phyloP scores from a whole-genome alignment of 2,888 invertebrate species.

The Tenthredo notha region DNA sequence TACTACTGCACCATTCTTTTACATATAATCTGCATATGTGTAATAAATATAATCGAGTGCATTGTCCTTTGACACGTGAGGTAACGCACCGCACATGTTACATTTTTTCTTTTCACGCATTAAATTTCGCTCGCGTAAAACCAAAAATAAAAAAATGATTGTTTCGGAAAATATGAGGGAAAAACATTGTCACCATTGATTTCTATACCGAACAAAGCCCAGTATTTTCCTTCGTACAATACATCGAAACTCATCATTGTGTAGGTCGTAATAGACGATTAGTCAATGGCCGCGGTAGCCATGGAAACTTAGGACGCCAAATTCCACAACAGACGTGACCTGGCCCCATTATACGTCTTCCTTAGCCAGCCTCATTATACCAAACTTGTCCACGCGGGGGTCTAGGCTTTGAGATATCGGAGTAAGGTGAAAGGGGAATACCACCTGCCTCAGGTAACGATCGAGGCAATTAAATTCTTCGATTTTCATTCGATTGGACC shows the following conservation, averaged over 20 bases:
- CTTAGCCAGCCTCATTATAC: conserved; percentile 43
- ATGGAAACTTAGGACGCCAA: conserved; percentile 49
- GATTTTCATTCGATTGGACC: background rate
- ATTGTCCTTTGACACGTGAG: conserved; percentile 7
- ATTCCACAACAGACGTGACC: conserved; percentile 54
- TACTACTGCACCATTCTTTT: background rate
- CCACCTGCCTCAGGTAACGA: conserved; percentile 17
- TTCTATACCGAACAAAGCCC: background rate
- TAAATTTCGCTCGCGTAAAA: no score
- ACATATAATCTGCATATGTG: background rate
- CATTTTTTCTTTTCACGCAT: background rate
- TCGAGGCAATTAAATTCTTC: conserved; percentile 13
- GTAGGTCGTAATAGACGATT: conserved; percentile 30
- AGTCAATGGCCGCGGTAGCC: conserved; percentile 45
- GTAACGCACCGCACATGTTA: background rate
- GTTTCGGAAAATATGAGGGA: no score
- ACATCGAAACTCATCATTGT: background rate
- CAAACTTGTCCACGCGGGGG: conserved; percentile 15
- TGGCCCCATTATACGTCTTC: conserved; percentile 50
- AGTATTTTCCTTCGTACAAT: background rate
- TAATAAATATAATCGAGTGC: background rate
- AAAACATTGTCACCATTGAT: no score
- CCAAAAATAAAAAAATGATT: no score
- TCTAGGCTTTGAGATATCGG: conserved; percentile 19
- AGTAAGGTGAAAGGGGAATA: conserved; percentile 37